Evolutionary conservation across 2,797 vertebrate species (phyloP), one percentile per base, ranked within the genome.

Genomic region (Propithecus deckenii): DNA sequence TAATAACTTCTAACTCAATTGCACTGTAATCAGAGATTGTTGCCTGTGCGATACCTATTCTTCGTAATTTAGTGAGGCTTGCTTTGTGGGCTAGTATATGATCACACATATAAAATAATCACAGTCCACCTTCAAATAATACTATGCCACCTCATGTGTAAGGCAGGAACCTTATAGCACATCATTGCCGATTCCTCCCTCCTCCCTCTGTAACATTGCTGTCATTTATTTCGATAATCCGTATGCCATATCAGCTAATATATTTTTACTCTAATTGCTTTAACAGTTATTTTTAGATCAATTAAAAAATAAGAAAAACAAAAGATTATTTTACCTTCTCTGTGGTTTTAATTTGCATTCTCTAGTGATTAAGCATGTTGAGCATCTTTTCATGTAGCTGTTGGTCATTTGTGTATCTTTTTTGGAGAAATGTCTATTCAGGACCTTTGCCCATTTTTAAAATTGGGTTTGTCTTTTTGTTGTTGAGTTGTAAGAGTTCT

Each of bases 51-150:
- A 61, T 50, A 61, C 35, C 35, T 80, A 2, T 63, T 79, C 35
- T 80, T 55, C 63, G 30, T 65, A 80, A 65, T 88, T 88, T 61
- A 59, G 43, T 88, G 71, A 61, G 71, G n/a, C 30, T 35, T 67
- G 22, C 43, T 67, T 94, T 76, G 32, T 83, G 48, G 88, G 94
- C 99, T 43, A 43, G 52, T 52, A 43, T 81, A 74, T 83, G 46
- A 74, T 71, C 71, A 52, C 43, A 52, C 52, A 55, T 79, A 43
- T 63, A 3, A 59, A 43, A 43, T 74, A 74, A 59, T 74, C 69
- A 43, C 57, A 74, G 23, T 59, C 52, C 12, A 43, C 28, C 28
- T 87, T 59, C 67, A 46, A 15, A 57, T 43, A 52, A 61, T 59
- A 35, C 43, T 43, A 0, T 43, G 38, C 38, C 20, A 50, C 55